Percentiles rank a stretch among this genome's conserved stretches.
Evolutionary conservation across 2,113 vertebrate genomes (phyloP).

Genomic region (Calonectris borealis): DNA sequence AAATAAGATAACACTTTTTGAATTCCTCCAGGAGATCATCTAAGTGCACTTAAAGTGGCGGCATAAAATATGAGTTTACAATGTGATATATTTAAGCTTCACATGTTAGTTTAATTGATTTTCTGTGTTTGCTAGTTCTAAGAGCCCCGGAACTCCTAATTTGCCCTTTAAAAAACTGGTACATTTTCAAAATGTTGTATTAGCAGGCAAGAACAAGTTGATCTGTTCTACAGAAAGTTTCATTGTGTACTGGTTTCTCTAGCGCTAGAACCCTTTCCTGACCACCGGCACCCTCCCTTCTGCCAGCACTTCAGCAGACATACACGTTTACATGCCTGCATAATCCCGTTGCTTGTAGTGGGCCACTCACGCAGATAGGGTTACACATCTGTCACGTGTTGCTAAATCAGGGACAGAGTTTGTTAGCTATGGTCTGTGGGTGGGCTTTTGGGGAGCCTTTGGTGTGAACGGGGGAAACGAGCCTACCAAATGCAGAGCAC

Average conservation of each 20-base stretch:
- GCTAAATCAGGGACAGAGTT: background rate
- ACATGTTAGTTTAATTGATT: conserved; percentile 71
- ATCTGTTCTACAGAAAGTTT: background rate
- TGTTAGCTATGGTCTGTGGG: background rate
- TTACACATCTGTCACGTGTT: rapidly evolving
- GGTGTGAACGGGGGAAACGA: background rate
- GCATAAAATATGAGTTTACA: conserved; percentile 74
- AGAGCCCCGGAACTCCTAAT: conserved; percentile 60
- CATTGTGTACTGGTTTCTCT: background rate
- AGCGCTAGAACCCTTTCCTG: background rate
- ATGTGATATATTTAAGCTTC: conserved; percentile 62
- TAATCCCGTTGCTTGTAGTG: background rate
- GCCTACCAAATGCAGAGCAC: background rate
- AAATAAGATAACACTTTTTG: conserved; percentile 75
- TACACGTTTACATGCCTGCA: background rate
- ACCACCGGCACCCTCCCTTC: background rate
- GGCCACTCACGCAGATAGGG: rapidly evolving
- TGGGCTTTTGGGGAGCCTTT: background rate
- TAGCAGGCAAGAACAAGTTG: background rate
- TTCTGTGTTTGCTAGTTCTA: conserved; percentile 62
- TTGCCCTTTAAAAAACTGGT: conserved; percentile 45
- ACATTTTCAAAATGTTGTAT: background rate
- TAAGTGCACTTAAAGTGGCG: conserved; percentile 73
- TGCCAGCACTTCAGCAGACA: background rate
- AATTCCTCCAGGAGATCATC: conserved; percentile 77